phyloP scores from a whole-genome alignment of 2,888 invertebrate species.

The Junonia oenone region DNA sequence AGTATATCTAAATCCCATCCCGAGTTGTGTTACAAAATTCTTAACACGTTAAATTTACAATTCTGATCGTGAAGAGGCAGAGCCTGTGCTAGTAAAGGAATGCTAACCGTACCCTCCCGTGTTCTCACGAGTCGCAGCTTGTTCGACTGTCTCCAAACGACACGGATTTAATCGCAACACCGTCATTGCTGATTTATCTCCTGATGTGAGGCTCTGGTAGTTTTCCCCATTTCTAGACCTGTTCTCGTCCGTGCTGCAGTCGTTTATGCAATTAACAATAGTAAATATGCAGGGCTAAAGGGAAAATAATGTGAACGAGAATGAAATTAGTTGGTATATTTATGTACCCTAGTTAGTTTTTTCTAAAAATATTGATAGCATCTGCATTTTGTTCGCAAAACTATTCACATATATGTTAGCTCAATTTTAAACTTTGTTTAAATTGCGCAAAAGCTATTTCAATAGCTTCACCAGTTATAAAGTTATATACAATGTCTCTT shows the following conservation, averaged over 20 bases:
- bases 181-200: conserved; percentile 64
- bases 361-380: too few relatives aligned
- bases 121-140: conserved; percentile 64
- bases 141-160: conserved; percentile 49
- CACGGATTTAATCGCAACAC: conserved; percentile 65
- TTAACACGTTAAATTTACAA: conserved; percentile 30
- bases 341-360: too few relatives aligned
- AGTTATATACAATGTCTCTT: background rate
- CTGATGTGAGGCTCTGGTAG: conserved; percentile 27
- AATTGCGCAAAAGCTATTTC: background rate
- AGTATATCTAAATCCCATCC: conserved; percentile 4
- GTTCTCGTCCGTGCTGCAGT: conserved; percentile 4
- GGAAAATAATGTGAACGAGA: too few relatives aligned
- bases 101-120: conserved; percentile 46
- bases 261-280: background rate
- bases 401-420: too few relatives aligned
- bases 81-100: conserved; percentile 36
- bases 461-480: background rate
- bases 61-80: conserved; percentile 27
- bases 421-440: too few relatives aligned
- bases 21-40: conserved; percentile 21
- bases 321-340: too few relatives aligned
- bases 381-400: too few relatives aligned
- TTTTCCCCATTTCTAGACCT: conserved; percentile 26
- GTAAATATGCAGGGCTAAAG: too few relatives aligned